These are phyloP conservation scores for Trachelus stipa DNA, from an alignment of 2,888 invertebrate species.

Conservation along the genomic window DNA sequence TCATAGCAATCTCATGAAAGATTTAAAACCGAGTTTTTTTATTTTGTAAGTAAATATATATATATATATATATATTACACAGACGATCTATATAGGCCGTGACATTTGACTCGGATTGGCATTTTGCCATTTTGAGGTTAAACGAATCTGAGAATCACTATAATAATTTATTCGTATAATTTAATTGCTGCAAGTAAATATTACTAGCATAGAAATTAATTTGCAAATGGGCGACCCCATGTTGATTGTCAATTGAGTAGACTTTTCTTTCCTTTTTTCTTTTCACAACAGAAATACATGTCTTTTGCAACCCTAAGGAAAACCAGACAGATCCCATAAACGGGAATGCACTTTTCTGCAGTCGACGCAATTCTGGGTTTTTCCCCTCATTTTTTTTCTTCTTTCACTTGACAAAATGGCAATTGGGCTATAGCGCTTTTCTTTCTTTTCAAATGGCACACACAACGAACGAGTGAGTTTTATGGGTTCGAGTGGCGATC, in stretches of 20 bases:
- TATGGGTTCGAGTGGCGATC: background rate
- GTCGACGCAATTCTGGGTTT: too few relatives aligned
- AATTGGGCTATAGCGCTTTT: background rate
- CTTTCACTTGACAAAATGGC: background rate
- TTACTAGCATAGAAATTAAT: background rate
- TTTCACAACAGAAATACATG: background rate
- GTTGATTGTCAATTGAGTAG: background rate
- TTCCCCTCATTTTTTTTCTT: background rate
- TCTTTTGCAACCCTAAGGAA: background rate
- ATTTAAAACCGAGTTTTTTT: background rate
- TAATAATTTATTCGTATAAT: background rate
- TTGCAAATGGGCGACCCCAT: background rate
- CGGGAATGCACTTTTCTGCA: background rate
- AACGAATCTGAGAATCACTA: background rate
- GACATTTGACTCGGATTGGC: conserved; percentile 46
- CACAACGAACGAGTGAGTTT: background rate
- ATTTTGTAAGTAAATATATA: conserved; percentile 28
- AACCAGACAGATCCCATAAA: background rate
- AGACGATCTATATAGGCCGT: conserved; percentile 30
- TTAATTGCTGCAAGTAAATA: background rate
- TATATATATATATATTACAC: conserved; percentile 16
- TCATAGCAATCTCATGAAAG: too few relatives aligned
- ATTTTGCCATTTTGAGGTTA: conserved; percentile 36
- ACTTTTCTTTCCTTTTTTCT: background rate
- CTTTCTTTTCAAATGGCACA: background rate